Conservation (phyloP, 1,140 invertebrate genomes). For the Acromyrmex echinatior region DNA sequence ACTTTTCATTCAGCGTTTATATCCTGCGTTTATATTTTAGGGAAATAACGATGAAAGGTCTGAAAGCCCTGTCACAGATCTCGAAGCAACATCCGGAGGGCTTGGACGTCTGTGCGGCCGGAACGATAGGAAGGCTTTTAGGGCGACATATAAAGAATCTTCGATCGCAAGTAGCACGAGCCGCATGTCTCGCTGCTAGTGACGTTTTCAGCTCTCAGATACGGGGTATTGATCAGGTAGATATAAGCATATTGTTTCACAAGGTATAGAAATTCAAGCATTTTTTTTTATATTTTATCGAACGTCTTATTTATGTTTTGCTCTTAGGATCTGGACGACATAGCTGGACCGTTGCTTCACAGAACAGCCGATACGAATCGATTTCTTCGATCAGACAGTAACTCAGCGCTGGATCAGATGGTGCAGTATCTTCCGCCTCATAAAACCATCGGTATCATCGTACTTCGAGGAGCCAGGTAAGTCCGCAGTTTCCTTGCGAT, state of each 20-base stretch:
- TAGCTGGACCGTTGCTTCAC: constrained; percentile 92
- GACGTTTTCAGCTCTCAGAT: constrained; percentile 92
- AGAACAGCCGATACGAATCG: constrained; percentile 97
- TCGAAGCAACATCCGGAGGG: constrained; percentile 91
- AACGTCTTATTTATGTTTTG: background rate
- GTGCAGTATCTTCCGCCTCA: constrained; percentile 90
- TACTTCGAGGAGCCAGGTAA: constrained; percentile 89
- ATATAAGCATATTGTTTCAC: background rate
- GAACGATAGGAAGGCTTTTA: constrained; percentile 90
- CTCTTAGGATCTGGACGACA: constrained; percentile 93
- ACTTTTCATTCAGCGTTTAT: background rate
- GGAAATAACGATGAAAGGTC: constrained; percentile 94
- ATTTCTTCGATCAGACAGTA: constrained; percentile 95
- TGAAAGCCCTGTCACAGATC: constrained; percentile 91
- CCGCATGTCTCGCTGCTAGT: constrained; percentile 92
- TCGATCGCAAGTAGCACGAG: constrained; percentile 95
- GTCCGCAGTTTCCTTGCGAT: constrained; percentile 62
- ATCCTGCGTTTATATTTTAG: constrained; percentile 81
- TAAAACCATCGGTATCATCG: constrained; percentile 88
- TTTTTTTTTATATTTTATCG: background rate
- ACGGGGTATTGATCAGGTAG: constrained; percentile 91
- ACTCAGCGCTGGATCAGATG: constrained; percentile 93
- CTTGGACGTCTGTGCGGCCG: constrained; percentile 87
- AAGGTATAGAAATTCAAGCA: background rate
- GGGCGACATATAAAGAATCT: constrained; percentile 94